Conservation (phyloP, 2,797 vertebrate genomes). For the Falco rusticolus region DNA sequence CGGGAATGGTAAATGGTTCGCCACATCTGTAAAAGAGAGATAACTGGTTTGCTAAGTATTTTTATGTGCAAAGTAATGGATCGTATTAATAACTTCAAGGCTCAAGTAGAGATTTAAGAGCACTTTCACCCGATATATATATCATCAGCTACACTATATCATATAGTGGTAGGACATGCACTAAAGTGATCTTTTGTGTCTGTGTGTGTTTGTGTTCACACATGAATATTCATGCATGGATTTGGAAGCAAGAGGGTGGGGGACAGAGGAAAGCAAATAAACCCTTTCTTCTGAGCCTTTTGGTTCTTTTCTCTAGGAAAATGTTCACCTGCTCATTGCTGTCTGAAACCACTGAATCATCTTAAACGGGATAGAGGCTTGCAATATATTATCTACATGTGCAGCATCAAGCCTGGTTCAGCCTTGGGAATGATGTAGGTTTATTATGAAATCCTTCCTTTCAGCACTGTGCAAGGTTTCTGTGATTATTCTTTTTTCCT, state of each 20-base stretch:
- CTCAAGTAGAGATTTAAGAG: neutral
- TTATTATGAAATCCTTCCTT: neutral
- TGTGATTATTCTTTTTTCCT: neutral
- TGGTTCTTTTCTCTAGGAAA: neutral
- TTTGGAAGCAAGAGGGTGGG: neutral
- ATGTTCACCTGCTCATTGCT: neutral
- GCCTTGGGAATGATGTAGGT: neutral
- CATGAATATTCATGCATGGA: neutral
- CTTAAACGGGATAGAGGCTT: neutral
- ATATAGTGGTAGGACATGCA: neutral
- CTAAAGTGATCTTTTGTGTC: neutral
- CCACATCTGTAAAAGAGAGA: neutral
- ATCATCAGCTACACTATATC: neutral
- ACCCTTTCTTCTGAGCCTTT: neutral
- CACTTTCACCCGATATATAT: neutral
- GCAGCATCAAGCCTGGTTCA: neutral
- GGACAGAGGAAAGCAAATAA: neutral
- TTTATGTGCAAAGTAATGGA: slow-evolving; percentile 6
- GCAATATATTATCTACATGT: neutral
- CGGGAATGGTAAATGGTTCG: neutral
- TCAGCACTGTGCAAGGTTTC: neutral
- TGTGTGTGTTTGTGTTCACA: neutral
- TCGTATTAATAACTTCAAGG: slow-evolving; percentile 6
- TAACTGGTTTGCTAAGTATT: slow-evolving; percentile 5
- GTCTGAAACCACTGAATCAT: neutral